These are phyloP conservation scores for Illadopsis cleaveri DNA, from an alignment of 2,113 vertebrate species.

Conservation along the genomic window DNA sequence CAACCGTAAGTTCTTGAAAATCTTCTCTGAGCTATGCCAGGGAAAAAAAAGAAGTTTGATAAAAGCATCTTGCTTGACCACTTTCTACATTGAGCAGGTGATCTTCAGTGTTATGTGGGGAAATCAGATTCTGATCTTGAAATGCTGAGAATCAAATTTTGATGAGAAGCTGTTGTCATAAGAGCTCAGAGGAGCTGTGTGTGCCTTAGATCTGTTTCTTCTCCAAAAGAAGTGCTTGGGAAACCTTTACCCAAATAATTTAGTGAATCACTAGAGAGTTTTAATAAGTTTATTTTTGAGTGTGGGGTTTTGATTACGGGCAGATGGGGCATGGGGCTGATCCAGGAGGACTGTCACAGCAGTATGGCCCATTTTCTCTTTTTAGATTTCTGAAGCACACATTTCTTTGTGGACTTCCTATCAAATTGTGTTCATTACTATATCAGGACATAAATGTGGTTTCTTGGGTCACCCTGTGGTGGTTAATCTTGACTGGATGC, in stretches of 20 bases:
- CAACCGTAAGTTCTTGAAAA: background rate
- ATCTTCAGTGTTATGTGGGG: background rate
- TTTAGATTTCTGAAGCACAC: background rate
- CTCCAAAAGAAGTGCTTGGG: background rate
- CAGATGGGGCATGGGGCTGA: background rate
- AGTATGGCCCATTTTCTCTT: background rate
- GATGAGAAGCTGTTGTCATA: background rate
- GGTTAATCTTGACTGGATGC: background rate
- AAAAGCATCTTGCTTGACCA: background rate
- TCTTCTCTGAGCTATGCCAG: background rate
- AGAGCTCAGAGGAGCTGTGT: background rate
- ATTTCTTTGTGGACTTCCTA: background rate
- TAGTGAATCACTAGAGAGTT: background rate
- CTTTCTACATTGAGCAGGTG: background rate
- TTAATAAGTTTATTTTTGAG: background rate
- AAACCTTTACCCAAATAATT: background rate
- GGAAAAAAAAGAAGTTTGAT: background rate
- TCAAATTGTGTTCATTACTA: background rate
- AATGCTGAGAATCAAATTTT: background rate
- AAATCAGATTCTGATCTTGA: background rate
- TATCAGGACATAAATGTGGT: background rate
- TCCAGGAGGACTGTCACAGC: background rate
- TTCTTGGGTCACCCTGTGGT: background rate
- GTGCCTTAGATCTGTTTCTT: background rate
- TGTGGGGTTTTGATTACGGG: background rate